phyloP scores from a whole-genome alignment of 2,797 vertebrate species.

The Sebastes alutus region DNA sequence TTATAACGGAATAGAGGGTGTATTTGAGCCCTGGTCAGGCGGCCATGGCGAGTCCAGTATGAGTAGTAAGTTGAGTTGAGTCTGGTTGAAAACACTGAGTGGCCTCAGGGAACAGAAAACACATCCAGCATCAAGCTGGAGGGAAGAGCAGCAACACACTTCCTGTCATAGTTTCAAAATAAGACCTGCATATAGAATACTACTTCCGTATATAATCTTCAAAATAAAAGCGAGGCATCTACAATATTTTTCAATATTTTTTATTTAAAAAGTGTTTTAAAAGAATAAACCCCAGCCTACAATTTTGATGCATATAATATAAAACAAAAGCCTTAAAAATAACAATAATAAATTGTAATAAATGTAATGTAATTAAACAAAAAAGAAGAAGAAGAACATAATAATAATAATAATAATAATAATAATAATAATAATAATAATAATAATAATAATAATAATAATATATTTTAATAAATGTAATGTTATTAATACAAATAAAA shows the following conservation, averaged over 20 bases:
- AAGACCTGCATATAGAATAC: background rate
- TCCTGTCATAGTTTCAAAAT: constrained; percentile 35
- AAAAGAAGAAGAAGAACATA: no score
- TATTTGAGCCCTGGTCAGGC: constrained; percentile 55
- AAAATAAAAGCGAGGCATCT: constrained; percentile 25
- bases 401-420: no score
- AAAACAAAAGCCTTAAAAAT: background rate
- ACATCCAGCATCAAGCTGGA: background rate
- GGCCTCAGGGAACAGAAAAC: constrained; percentile 70
- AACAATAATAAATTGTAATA: background rate
- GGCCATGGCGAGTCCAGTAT: constrained; percentile 62
- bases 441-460: no score
- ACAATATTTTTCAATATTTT: background rate
- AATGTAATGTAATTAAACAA: background rate
- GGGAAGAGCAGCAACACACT: background rate
- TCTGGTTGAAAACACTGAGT: constrained; percentile 69
- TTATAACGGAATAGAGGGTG: background rate
- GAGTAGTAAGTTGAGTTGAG: constrained; percentile 47
- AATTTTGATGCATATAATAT: background rate
- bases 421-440: no score
- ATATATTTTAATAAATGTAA: background rate
- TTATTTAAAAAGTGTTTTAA: background rate
- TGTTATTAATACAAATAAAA: background rate
- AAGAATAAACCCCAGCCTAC: background rate
- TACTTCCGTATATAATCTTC: background rate